A percentile compares a stretch with the other conserved stretches of the same genome.
phyloP scores from a whole-genome alignment of 2,113 vertebrate species.

The Microcebus ravelobensis region DNA sequence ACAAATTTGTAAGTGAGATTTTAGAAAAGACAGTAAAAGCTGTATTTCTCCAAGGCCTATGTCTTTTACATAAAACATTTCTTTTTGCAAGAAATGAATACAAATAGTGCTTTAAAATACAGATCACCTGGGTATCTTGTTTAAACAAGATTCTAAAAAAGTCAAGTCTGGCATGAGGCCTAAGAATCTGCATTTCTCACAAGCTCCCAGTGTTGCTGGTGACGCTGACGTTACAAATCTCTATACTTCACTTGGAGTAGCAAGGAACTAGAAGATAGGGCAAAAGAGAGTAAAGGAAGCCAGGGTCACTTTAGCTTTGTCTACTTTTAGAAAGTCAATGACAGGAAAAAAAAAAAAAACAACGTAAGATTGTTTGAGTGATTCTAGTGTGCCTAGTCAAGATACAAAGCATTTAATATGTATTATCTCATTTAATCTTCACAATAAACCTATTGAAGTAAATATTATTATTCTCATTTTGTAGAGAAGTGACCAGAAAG shows the following conservation, averaged over 20 bases:
- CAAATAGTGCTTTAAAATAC: not conserved
- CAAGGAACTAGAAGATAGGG: not conserved
- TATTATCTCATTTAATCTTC: conserved; percentile 26
- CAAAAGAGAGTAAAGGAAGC: not conserved
- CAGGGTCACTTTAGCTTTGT: not conserved
- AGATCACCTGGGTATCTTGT: not conserved
- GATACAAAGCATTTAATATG: not conserved
- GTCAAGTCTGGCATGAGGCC: not conserved
- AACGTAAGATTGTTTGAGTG: not conserved
- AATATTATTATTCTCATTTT: not conserved
- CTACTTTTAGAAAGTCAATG: not conserved
- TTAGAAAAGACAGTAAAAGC: not conserved
- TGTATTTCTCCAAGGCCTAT: not conserved
- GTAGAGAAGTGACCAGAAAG: not conserved
- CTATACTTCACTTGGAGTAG: not conserved
- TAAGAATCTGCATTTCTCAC: not conserved
- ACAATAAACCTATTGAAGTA: not conserved
- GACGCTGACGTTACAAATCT: not conserved
- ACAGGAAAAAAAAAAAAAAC: not conserved
- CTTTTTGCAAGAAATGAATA: not conserved
- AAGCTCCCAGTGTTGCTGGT: not conserved
- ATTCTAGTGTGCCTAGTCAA: not conserved
- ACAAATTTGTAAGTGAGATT: not conserved
- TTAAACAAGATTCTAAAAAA: conserved; percentile 32
- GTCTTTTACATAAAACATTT: not conserved